Evolutionary conservation across 2,113 vertebrate genomes (phyloP), one percentile per base, ranked within the genome.

Genomic region (Cromileptes altivelis): DNA sequence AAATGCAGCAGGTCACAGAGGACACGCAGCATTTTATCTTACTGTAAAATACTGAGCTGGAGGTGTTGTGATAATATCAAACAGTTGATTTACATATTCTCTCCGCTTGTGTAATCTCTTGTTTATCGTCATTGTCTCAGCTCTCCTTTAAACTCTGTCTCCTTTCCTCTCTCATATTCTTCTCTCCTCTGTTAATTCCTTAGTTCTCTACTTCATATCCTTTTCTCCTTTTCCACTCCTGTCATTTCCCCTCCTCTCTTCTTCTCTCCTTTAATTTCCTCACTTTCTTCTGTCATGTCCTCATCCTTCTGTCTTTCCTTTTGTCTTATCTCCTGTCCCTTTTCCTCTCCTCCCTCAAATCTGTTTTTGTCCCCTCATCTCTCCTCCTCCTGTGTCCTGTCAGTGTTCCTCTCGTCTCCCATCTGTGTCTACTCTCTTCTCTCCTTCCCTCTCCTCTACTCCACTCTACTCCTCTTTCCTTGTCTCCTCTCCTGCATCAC

Each of bases 401-500:
- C 27, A n/a, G 49, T 17, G 4, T 25, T 68, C 27, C 10, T 75
- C 40, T 14, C 5, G 0, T 23, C 4, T 69, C 27, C n/a, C 7
- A 19, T 76, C 23, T 65, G 4, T 25, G 21, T 30, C 10, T 57
- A 1, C 21, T 45, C 23, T 27, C 64, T 50, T 33, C 5, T 33
- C 18, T 2, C 14, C 8, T 50, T 18, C 23, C 57, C n/a, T 70
- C n/a, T 4, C 23, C 18, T 49, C 3, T 67, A 18, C 19, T 62
- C 23, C 42, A 7, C n/a, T 25, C 17, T 17, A 18, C 5, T 21
- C 25, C 0, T n/a, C 60, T 45, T 10, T 45, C 27, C 15, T 40
- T 45, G 11, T 12, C 56, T 45, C 58, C 33, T 37, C 72, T 57
- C 63, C 65, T 80, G 45, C 64, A 79, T 85, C 75, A 56, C 25